Evolutionary conservation across 1,140 invertebrate species (phyloP).

Genomic region (Callitettix versicolor): DNA sequence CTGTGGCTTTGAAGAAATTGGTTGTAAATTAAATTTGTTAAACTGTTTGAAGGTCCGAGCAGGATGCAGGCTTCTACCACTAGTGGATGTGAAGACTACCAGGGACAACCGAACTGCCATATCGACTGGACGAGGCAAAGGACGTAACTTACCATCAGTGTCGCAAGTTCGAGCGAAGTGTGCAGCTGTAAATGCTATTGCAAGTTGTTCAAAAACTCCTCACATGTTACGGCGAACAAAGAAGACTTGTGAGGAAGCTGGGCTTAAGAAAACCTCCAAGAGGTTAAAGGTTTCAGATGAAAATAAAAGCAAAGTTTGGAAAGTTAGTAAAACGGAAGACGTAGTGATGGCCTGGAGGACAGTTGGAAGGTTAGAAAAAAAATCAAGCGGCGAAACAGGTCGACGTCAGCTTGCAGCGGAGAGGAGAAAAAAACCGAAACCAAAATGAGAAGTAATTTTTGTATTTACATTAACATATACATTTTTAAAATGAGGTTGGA

Average conservation of each 20-base stretch:
- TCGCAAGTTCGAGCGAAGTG: slow-evolving; percentile 14
- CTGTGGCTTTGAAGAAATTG: too few species aligned
- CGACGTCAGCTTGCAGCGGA: slow-evolving; percentile 9
- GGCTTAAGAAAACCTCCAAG: neutral
- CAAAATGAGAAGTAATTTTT: slow-evolving; percentile 12
- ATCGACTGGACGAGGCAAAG: neutral
- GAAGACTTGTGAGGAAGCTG: neutral
- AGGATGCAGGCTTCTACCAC: neutral
- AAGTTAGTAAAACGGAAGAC: slow-evolving; percentile 1
- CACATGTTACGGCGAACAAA: slow-evolving; percentile 4
- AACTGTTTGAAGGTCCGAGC: slow-evolving; percentile 1
- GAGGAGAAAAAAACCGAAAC: slow-evolving; percentile 18
- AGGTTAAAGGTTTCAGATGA: slow-evolving; percentile 8
- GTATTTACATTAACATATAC: too few species aligned
- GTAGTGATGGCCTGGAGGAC: neutral
- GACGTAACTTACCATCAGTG: neutral
- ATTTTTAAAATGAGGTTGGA: too few species aligned
- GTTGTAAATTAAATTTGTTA: too few species aligned
- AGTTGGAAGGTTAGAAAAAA: slow-evolving; percentile 15
- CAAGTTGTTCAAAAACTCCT: neutral
- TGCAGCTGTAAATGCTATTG: slow-evolving; percentile 6
- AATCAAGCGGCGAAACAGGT: slow-evolving; percentile 5
- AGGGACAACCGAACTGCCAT: neutral
- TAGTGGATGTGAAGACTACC: slow-evolving; percentile 5
- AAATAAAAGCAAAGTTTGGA: slow-evolving; percentile 9